Conservation (phyloP, 2,113 vertebrate genomes). For the Perca fluviatilis region DNA sequence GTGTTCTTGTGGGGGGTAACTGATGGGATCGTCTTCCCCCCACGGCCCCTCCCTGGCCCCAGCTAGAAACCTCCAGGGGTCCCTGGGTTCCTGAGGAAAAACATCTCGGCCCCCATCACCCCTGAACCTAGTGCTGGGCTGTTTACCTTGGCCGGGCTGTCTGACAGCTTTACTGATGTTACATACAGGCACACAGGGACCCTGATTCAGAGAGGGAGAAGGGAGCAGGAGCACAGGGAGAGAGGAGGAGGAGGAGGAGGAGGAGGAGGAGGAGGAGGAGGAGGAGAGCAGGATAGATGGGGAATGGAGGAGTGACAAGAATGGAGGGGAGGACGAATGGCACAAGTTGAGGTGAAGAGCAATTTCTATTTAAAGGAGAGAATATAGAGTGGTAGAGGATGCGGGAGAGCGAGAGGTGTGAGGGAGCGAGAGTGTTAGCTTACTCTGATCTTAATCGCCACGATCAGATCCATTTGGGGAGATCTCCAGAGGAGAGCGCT, state of each 20-base stretch:
- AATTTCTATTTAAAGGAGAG: constrained; percentile 24
- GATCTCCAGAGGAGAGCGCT: constrained; percentile 69
- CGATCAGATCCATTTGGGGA: constrained; percentile 70
- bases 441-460: constrained; percentile 76
- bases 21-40: constrained; percentile 83
- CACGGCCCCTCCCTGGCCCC: constrained; percentile 81
- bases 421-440: constrained; percentile 68
- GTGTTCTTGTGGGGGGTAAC: constrained; percentile 81
- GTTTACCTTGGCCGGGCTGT: constrained; percentile 98
- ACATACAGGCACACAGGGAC: constrained; percentile 94
- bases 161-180: constrained; percentile 99
- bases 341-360: constrained; percentile 38
- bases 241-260: constrained; percentile 52
- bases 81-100: constrained; percentile 96
- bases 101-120: constrained; percentile 94
- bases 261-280: constrained; percentile 52
- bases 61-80: constrained; percentile 87
- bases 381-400: constrained; percentile 18
- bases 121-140: constrained; percentile 96
- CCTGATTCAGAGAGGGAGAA: constrained; percentile 79
- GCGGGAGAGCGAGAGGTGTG: constrained; percentile 46
- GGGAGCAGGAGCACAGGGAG: constrained; percentile 60
- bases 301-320: constrained; percentile 47
- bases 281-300: constrained; percentile 48
- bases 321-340: constrained; percentile 37